Evolutionary conservation across 2,888 invertebrate genomes (phyloP).

Genomic region (Luperina testacea): DNA sequence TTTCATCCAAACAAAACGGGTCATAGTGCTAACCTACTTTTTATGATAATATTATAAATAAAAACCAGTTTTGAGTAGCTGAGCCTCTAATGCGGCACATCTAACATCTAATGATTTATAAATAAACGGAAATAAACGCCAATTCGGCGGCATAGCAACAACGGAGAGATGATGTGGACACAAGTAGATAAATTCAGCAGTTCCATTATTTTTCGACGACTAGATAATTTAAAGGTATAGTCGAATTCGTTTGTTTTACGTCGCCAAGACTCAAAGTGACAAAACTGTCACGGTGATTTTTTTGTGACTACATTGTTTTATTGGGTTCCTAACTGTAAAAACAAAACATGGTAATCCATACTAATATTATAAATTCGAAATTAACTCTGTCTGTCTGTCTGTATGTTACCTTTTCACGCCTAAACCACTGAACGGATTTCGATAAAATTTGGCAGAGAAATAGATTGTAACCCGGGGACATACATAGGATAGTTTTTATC

Average conservation of each 20-base stretch:
- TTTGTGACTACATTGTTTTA: no score
- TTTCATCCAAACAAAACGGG: conserved; percentile 37
- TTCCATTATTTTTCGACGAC: background rate
- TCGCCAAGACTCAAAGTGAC: background rate
- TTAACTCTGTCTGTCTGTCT: no score
- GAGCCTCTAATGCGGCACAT: conserved; percentile 59
- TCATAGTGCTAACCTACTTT: conserved; percentile 54
- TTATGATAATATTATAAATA: conserved; percentile 38
- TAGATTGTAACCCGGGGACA: no score
- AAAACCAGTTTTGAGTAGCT: conserved; percentile 57
- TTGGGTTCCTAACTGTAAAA: no score
- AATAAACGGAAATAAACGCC: conserved; percentile 67
- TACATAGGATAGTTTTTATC: no score
- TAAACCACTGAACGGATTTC: no score
- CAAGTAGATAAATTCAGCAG: conserved; percentile 20
- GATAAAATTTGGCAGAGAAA: no score
- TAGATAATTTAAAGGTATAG: no score
- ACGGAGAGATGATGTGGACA: conserved; percentile 14
- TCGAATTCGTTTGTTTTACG: background rate
- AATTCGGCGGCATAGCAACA: conserved; percentile 55
- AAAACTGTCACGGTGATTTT: background rate
- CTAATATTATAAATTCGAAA: no score
- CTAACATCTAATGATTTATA: conserved; percentile 65
- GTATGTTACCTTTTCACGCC: no score
- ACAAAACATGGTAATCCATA: no score